Base-by-base conservation (phyloP, 2,888 invertebrate species). In the Escarpia spicata region DNA sequence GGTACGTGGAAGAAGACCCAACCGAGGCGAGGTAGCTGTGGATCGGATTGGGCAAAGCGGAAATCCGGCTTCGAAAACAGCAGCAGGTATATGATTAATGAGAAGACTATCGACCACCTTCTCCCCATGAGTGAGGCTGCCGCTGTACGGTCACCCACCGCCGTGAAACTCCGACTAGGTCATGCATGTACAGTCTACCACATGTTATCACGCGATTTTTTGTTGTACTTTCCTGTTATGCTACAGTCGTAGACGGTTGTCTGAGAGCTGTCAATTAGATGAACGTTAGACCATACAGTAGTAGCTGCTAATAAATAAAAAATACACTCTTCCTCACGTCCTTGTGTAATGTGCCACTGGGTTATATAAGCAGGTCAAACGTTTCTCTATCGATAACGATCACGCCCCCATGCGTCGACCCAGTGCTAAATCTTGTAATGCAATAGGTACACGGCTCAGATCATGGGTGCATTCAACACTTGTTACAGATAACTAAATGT, bases 31-130 rank as follows among this genome's bases (percentile, higher is more conserved):
- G n/a, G n/a, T 75, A 6, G 26, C n/a, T 75, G n/a, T 75, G n/a
- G 26, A 75, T 75, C n/a, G 75, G 75, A 75, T 26, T 75, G n/a
- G 26, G 75, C 75, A 75, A 75, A 75, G 75, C 0, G 75, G 75
- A 75, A 75, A 6, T 26, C 75, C 75, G 75, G 75, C 75, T 75
- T 75, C 75, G 75, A 75, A 26, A 75, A 75, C 75, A 75, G 75
- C 26, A 75, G 75, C 26, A 75, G 75, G 75, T 75, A 75, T 75
- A 75, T 6, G n/a, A 75, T 75, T 75, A 75, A 75, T 75, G 75
- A 75, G 75, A 75, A 75, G 26, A 75, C 75, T 75, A 75, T 75
- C 75, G 75, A 75, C 75, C 75, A n/a, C 75, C 75, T 75, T 75
- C 75, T 75, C 75, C 26, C 75, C 75, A 26, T 75, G 75, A 75